Percentiles rank a stretch among this genome's conserved stretches.
Evolutionary conservation across 2,888 invertebrate genomes (phyloP).

Genomic region (Panopea generosa): DNA sequence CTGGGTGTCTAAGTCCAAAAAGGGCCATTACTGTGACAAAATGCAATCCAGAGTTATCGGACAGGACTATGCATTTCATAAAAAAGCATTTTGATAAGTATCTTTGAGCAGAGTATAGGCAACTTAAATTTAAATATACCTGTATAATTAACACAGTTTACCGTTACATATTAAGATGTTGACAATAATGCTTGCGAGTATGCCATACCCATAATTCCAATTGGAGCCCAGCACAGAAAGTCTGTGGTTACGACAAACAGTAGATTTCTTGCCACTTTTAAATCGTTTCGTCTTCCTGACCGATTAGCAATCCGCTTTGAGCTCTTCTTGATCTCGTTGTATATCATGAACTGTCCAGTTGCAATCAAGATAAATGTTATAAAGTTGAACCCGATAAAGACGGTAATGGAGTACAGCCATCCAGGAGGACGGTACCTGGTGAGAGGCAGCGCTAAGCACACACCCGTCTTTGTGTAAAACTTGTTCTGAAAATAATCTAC

Average conservation of each 20-base stretch:
- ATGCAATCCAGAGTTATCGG: too few species aligned
- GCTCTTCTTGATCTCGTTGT: conserved; percentile 62
- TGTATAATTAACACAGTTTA: too few species aligned
- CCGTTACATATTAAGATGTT: too few species aligned
- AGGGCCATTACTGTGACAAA: too few species aligned
- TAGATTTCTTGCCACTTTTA: conserved; percentile 77
- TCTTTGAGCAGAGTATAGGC: too few species aligned
- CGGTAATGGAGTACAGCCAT: conserved; percentile 82
- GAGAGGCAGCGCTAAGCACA: conserved; percentile 82
- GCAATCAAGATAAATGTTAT: conserved; percentile 77
- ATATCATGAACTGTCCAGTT: conserved; percentile 80
- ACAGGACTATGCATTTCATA: too few species aligned
- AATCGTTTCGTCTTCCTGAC: conserved; percentile 48
- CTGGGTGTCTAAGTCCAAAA: too few species aligned
- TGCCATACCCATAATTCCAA: conserved; percentile 48
- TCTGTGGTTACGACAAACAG: conserved; percentile 77
- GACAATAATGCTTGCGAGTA: too few species aligned
- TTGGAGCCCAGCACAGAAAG: conserved; percentile 80
- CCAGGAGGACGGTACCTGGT: conserved; percentile 80
- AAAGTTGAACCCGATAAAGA: conserved; percentile 81
- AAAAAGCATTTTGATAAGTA: too few species aligned
- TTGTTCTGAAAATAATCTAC: conserved; percentile 75
- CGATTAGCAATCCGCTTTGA: conserved; percentile 6
- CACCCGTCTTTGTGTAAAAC: conserved; percentile 79
- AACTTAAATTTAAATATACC: too few species aligned